Evolutionary conservation across 1,140 invertebrate genomes (phyloP), one percentile per base, ranked within the genome.

Genomic region (Mesaphorura yosii): DNA sequence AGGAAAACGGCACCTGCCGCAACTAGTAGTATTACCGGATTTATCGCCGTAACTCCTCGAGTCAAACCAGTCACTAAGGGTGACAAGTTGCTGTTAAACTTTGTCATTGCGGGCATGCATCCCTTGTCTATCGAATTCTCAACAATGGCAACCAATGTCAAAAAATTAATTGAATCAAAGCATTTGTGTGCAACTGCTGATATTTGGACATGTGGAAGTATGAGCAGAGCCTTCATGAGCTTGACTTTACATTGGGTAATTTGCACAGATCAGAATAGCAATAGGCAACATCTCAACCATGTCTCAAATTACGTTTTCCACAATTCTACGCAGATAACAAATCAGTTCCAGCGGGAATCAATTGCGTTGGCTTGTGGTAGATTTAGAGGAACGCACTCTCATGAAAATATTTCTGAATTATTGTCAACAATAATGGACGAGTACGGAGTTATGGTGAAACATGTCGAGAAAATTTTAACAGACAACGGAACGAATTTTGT

Each of bases 401-500:
- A 49, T 28, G 54, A 64, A 3, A 59, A 45, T 38, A 64, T 62
- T 19, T 49, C 59, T 1, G 50, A 59, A 10, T 10, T 55, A 20
- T 34, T 61, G 6, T 19, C 10, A 1, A 46, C 48, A 25, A 63
- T 63, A 47, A 47, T 59, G 29, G 6, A 10, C 17, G 49, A 51
- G 10, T 65, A 58, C 46, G 53, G 48, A n/a, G 27, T 64, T 10
- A 52, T 47, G 37, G 15, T 46, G 17, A 22, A 41, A 38, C 64
- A 64, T 42, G 39, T 66, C 15, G 54, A 58, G 10, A 58, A 55
- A 4, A 58, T 57, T 17, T 42, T 66, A 3, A 66, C 63, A 2
- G 61, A 64, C 40, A 64, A 60, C 29, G 64, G 51, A 25, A 47
- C 55, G 1, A 64, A 65, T 40, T 64, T 65, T 45, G 45, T 58